These are phyloP conservation scores for Lymantria monacha DNA, from an alignment of 2,888 invertebrate genomes.

Conservation along the genomic window DNA sequence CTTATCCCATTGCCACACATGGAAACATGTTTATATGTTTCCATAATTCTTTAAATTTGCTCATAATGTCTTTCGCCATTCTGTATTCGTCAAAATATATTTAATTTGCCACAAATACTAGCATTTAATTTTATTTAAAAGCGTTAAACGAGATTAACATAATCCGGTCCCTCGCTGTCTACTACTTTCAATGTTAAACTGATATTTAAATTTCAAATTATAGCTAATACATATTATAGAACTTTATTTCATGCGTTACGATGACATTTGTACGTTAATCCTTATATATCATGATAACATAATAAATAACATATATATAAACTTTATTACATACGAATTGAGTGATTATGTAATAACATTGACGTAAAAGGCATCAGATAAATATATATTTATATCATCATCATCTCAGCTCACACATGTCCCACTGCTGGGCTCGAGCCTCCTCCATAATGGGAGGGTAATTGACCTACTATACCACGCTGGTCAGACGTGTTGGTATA, in stretches of 20 bases:
- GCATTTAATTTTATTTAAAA: too few species aligned
- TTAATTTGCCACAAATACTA: too few species aligned
- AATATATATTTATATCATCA: neutral
- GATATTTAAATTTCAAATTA: constrained; percentile 35
- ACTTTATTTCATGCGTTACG: constrained; percentile 25
- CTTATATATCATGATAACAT: constrained; percentile 17
- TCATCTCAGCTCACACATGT: too few species aligned
- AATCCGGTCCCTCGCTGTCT: constrained; percentile 41
- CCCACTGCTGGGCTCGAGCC: too few species aligned
- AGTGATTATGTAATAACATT: constrained; percentile 1
- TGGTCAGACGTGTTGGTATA: too few species aligned
- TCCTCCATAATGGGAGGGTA: too few species aligned
- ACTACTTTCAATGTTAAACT: constrained; percentile 22
- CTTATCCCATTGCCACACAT: too few species aligned
- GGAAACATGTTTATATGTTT: too few species aligned
- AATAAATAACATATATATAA: constrained; percentile 17
- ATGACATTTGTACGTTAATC: constrained; percentile 33
- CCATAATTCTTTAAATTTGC: too few species aligned
- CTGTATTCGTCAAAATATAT: too few species aligned
- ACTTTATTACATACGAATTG: constrained; percentile 1
- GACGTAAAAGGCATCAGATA: neutral
- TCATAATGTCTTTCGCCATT: too few species aligned
- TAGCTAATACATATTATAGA: constrained; percentile 22
- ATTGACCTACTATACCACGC: too few species aligned
- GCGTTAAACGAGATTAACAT: constrained; percentile 3